Base-by-base conservation (phyloP, 1,140 invertebrate species). In the Trichoplusia ni region DNA sequence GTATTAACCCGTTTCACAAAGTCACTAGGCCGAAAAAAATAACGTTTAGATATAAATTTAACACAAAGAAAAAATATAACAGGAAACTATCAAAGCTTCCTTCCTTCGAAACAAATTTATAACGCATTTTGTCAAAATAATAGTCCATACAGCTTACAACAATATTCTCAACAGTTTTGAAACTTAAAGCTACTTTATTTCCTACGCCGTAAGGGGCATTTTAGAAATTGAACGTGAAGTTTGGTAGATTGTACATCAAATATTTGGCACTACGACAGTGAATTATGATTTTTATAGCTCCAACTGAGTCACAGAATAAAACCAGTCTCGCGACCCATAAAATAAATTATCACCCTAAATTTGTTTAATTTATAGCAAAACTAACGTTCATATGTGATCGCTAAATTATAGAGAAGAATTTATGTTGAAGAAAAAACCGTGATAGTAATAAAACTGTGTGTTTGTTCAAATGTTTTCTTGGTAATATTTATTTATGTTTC, bases 271-370 rank as follows among this genome's bases (percentile, higher is more conserved):
- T 25, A 27, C 25, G 54, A 58, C 54, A 58, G 21, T 58, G 54
- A 31, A 21, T 58, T 42, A 31, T 44, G 25, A 44, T 58, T 42
- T 38, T 58, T 44, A 58, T 44, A 44, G 54, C 38, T 18, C 2
- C 14, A 8, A n/a, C 37, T 38, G 53, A 56, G 37, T 37, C 53
- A 56, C n/a, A 56, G 27, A 44, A 58, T 58, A 58, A 40, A 58
- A 16, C 38, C 18, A 5, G 19, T 21, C 16, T 31, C 18, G 42
- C 38, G 23, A 58, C 54, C 54, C 38, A 58, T 58, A 58, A 58
- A 58, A 58, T 58, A 58, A 58, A 58, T 58, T 42, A 58, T 58
- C 19, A 38, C 54, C 37, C 54, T 58, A 58, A 58, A 58, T 58
- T 58, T 58, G 38, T 25, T 18, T 25, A 44, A 58, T 58, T 58